These are phyloP conservation scores for Dasyornis broadbenti DNA, from an alignment of 2,113 vertebrate species.

Conservation along the genomic window DNA sequence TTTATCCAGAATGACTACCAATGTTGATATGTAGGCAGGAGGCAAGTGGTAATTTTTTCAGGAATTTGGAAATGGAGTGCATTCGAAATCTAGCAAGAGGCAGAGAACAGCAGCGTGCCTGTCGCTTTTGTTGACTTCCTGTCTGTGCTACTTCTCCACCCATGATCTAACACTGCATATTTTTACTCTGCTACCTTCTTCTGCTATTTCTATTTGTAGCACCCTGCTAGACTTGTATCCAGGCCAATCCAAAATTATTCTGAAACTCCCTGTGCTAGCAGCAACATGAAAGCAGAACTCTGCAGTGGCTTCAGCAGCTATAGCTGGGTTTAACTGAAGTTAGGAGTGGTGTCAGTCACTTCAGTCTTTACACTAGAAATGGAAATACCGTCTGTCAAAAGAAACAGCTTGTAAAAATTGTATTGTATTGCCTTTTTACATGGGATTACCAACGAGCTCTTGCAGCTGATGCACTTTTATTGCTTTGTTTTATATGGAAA, in stretches of 20 bases:
- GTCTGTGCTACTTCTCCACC: not conserved
- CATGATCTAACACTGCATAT: not conserved
- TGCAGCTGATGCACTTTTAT: not conserved
- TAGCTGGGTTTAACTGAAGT: not conserved
- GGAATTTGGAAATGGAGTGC: not conserved
- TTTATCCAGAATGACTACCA: not conserved
- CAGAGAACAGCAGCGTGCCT: not conserved
- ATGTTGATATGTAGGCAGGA: not conserved
- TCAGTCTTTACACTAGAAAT: not conserved
- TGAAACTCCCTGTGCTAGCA: constrained; percentile 38
- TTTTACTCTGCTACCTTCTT: constrained; percentile 46
- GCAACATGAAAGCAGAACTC: constrained; percentile 54
- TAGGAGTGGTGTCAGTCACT: not conserved
- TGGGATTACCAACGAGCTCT: not conserved
- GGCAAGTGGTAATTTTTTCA: not conserved
- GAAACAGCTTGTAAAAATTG: not conserved
- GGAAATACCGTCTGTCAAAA: not conserved
- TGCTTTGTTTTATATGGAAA: not conserved
- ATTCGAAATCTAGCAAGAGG: not conserved
- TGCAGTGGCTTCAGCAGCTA: not conserved
- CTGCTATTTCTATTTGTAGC: constrained; percentile 66
- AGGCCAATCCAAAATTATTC: constrained; percentile 47
- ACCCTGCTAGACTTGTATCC: constrained; percentile 51
- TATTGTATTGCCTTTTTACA: not conserved
- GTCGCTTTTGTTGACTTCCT: not conserved